These are phyloP conservation scores for Pristionchus mayeri DNA, from an alignment of 2,888 invertebrate species.

Conservation along the genomic window DNA sequence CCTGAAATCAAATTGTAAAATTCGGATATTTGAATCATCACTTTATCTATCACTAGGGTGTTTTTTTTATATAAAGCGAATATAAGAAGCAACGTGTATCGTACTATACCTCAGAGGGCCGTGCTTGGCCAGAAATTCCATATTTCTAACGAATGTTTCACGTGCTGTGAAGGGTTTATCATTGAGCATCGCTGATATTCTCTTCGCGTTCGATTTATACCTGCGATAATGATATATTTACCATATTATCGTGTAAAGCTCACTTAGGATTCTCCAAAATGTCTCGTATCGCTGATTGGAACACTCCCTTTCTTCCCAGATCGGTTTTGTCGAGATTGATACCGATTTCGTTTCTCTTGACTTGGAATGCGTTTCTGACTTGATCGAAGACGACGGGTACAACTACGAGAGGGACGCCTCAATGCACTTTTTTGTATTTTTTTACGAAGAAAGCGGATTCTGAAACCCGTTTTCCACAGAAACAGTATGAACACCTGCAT, in stretches of 20 bases:
- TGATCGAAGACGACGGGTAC: slow-evolving; percentile 25
- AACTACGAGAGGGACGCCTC: slow-evolving; percentile 9
- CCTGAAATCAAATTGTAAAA: no score
- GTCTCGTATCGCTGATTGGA: not conserved
- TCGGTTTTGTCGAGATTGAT: slow-evolving; percentile 23
- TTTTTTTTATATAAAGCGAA: no score
- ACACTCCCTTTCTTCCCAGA: not conserved
- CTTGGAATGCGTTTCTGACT: slow-evolving; percentile 32
- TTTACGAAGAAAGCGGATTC: not conserved
- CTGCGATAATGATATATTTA: not conserved
- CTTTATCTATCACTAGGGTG: no score
- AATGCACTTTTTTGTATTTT: not conserved
- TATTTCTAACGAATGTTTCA: not conserved
- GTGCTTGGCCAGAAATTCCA: slow-evolving; percentile 39
- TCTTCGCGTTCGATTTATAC: not conserved
- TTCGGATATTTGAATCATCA: no score
- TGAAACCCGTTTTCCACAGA: not conserved
- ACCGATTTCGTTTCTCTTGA: slow-evolving; percentile 36
- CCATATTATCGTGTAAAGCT: no score
- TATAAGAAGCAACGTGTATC: no score
- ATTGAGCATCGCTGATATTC: not conserved
- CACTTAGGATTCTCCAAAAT: slow-evolving; percentile 32
- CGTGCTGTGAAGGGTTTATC: not conserved
- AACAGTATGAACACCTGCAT: not conserved
- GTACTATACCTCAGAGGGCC: slow-evolving; percentile 37